Percentiles rank a stretch among this genome's conserved stretches.
Conservation (phyloP, 2,797 vertebrate species). For the Rhabdophis nuchalis region DNA sequence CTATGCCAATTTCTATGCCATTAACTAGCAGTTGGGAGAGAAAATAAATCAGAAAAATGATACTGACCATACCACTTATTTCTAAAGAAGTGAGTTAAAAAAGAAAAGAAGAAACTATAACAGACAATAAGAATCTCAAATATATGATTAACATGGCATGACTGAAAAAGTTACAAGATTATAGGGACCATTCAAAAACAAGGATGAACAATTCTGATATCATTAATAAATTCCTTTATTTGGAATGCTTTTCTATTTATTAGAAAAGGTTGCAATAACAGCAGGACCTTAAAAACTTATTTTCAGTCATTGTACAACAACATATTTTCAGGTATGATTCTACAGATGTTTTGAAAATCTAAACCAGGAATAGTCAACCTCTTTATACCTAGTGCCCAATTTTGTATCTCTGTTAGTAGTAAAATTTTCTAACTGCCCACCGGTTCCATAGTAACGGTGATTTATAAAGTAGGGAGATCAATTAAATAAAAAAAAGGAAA, state of each 20-base stretch:
- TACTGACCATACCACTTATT: background rate
- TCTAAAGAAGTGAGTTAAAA: background rate
- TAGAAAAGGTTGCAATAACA: background rate
- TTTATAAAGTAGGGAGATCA: no score
- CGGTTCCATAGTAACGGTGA: no score
- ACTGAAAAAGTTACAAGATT: background rate
- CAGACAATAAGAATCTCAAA: background rate
- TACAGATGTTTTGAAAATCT: background rate
- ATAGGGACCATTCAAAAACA: background rate
- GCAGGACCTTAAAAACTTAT: background rate
- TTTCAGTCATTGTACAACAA: background rate
- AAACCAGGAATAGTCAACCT: no score
- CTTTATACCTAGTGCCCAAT: no score
- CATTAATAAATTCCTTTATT: background rate
- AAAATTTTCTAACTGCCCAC: no score
- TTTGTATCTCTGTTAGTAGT: no score
- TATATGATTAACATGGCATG: background rate
- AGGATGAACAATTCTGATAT: background rate
- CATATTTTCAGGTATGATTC: background rate
- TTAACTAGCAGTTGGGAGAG: background rate
- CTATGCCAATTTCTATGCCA: background rate
- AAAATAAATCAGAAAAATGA: background rate
- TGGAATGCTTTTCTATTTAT: background rate
- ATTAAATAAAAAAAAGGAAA: no score
- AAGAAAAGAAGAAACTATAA: background rate